phyloP scores from a whole-genome alignment of 2,113 vertebrate genomes.

The Oncorhynchus kisutch region DNA sequence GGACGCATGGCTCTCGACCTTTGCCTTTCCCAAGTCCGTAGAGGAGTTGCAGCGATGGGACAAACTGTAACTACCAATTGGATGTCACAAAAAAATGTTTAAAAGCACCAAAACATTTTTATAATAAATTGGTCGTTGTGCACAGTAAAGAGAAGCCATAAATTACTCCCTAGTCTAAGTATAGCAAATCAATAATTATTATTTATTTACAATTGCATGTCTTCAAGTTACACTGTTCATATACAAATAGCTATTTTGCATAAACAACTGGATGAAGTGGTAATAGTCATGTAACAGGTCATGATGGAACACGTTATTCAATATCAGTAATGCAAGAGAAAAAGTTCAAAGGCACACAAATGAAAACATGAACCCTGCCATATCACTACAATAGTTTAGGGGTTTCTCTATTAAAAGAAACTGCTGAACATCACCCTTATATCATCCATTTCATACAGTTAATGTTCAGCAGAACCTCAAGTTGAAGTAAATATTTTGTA shows the following conservation, averaged over 20 bases:
- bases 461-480: too few species aligned
- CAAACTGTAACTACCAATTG: not conserved
- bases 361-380: not conserved
- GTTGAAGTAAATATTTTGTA: not conserved
- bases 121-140: too few species aligned
- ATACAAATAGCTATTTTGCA: conserved; percentile 2
- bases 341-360: conserved; percentile 2
- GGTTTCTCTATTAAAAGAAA: not conserved
- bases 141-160: not conserved
- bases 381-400: not conserved
- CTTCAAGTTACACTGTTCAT: conserved; percentile 2
- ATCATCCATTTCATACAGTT: too few species aligned
- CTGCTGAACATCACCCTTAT: not conserved
- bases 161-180: not conserved
- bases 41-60: too few species aligned
- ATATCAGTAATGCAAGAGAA: not conserved
- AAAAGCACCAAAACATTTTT: too few species aligned
- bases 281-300: too few species aligned
- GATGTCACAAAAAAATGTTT: too few species aligned
- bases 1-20: too few species aligned
- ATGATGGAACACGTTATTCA: too few species aligned
- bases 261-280: conserved; percentile 6
- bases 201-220: not conserved
- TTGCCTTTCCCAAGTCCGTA: too few species aligned
- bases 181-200: not conserved